These are phyloP conservation scores for Alligator mississippiensis DNA, from an alignment of 2,113 vertebrate species.

Conservation along the genomic window DNA sequence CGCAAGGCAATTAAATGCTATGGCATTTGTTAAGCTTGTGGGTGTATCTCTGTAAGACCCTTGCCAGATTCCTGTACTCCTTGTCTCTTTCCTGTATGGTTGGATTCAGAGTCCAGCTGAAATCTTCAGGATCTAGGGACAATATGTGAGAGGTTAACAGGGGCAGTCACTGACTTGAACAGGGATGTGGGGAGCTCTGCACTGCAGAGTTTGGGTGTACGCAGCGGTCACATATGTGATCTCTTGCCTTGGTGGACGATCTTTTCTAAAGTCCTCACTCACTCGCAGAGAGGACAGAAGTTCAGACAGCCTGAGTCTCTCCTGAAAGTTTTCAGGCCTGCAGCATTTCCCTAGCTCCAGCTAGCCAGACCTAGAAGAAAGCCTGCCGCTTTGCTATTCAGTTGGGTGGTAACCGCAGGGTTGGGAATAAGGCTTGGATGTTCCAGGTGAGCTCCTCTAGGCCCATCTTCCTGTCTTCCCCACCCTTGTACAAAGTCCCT, in stretches of 20 bases:
- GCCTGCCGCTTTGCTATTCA: accelerated
- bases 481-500: background rate
- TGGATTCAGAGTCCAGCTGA: background rate
- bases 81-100: background rate
- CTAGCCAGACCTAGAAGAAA: background rate
- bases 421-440: accelerated
- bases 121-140: accelerated
- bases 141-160: background rate
- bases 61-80: background rate
- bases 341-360: background rate
- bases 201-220: background rate
- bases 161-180: background rate
- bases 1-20: background rate
- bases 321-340: background rate
- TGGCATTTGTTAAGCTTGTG: background rate
- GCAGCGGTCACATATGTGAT: background rate
- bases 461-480: background rate
- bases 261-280: background rate
- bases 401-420: accelerated
- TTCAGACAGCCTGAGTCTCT: background rate
- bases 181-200: accelerated
- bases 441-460: background rate
- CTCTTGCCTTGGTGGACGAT: background rate
- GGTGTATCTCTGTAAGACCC: background rate
- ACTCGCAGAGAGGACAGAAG: background rate